phyloP scores from a whole-genome alignment of 2,797 vertebrate species.

The Crenuchus spilurus region DNA sequence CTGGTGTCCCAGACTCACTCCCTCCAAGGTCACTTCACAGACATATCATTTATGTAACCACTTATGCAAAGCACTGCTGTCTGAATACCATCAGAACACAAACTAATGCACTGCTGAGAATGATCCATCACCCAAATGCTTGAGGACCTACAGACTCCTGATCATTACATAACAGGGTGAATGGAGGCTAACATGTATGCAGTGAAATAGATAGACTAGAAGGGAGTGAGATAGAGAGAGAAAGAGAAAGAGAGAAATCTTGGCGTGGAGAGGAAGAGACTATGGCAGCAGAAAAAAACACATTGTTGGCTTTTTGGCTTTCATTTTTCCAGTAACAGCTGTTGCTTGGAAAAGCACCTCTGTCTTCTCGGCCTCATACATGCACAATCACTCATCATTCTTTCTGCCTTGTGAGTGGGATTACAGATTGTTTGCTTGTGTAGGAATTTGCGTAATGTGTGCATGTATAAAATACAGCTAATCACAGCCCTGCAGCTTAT shows the following conservation, averaged over 20 bases:
- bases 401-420: background rate
- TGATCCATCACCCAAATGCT: no score
- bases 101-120: no score
- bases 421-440: background rate
- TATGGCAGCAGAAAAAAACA: background rate
- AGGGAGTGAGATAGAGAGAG: background rate
- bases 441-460: background rate
- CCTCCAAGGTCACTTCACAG: no score
- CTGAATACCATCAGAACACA: no score
- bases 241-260: background rate
- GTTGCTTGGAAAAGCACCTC: background rate
- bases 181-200: no score
- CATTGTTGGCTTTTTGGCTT: background rate
- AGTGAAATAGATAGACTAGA: background rate
- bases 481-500: conserved; percentile 66
- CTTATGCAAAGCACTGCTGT: no score
- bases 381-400: background rate
- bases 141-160: no score
- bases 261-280: background rate
- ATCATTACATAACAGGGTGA: no score
- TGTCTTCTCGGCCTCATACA: background rate
- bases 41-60: no score
- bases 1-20: no score
- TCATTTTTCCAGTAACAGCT: background rate
- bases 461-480: conserved; percentile 67